Evolutionary conservation across 2,888 invertebrate species (phyloP), one percentile per base, ranked within the genome.

Genomic region (Lasioglossum calceatum): DNA sequence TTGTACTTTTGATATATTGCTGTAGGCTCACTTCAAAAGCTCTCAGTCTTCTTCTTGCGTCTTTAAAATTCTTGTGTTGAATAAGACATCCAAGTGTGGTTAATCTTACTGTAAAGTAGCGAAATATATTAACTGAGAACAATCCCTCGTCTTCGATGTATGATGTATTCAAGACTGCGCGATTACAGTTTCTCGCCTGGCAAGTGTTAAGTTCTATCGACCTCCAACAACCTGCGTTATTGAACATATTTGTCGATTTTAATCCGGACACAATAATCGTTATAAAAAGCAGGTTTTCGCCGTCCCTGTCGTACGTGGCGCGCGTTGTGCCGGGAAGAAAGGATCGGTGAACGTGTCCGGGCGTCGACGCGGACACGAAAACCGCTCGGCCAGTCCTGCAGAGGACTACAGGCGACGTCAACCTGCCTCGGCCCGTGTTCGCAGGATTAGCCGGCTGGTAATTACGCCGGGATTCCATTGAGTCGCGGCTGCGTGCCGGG

Each of bases 401-500:
- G n/a, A 58, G 32, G 64, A 64, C 64, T 70, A n/a, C 14, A 10
- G n/a, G 42, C 71, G 71, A 71, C 71, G 71, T 50, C 50, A 47
- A 47, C 73, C 47, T 73, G 47, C 16, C 39, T 5, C 5, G 23
- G 27, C 32, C 39, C 44, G 14, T 23, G 39, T 39, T 32, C 50
- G 32, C 54, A 7, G 75, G 84, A 85, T 85, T 71, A 84, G 71
- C 83, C 32, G 32, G 2, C 50, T 72, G 39, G 79, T 79, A 79
- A 85, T 84, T 84, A 79, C 64, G 32, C 23, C 58, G 47, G 42
- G 50, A 61, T 73, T 39, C 42, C 44, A 32, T 23, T 47, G 75
- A 44, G n/a, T 74, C 47, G 81, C 79, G 88, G 79, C 87, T 91
- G 85, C 89, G 89, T 89, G 91, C 58, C 81, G 71, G 84, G 82